Evolutionary conservation across 2,888 invertebrate genomes (phyloP).

Genomic region (Eretmocerus hayati): DNA sequence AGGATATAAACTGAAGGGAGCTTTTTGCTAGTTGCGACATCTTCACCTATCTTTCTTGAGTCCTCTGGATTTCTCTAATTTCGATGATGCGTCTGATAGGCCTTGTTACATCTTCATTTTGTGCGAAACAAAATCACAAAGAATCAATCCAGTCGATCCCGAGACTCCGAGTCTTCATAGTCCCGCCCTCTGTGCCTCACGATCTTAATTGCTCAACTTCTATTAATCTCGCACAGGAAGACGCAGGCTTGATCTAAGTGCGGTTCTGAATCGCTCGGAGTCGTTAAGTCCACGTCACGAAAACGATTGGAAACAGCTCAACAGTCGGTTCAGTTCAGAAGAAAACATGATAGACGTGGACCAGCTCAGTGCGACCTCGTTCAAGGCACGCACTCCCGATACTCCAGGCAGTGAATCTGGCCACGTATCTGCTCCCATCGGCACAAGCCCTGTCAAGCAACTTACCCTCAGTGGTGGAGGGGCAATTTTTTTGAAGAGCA

Average conservation of each 20-base stretch:
- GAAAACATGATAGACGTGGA: slow-evolving; percentile 45
- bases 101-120: too few species aligned
- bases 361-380: slow-evolving; percentile 33
- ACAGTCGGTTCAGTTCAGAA: slow-evolving; percentile 37
- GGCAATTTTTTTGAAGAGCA: slow-evolving; percentile 57
- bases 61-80: too few species aligned
- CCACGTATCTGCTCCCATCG: not conserved
- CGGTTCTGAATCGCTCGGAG: slow-evolving; percentile 48
- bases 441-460: slow-evolving; percentile 15
- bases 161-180: too few species aligned
- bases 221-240: too few species aligned
- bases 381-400: slow-evolving; percentile 29
- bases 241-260: slow-evolving; percentile 33
- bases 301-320: slow-evolving; percentile 48
- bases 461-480: slow-evolving; percentile 52
- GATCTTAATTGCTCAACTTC: too few species aligned
- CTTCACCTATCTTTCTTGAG: too few species aligned
- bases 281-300: slow-evolving; percentile 51
- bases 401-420: not conserved
- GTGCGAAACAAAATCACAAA: too few species aligned
- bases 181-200: too few species aligned
- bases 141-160: too few species aligned
- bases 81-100: too few species aligned
- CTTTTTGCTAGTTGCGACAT: too few species aligned
- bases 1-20: too few species aligned